Evolutionary conservation across 2,888 invertebrate genomes (phyloP).

Genomic region (Halocaridina rubra): DNA sequence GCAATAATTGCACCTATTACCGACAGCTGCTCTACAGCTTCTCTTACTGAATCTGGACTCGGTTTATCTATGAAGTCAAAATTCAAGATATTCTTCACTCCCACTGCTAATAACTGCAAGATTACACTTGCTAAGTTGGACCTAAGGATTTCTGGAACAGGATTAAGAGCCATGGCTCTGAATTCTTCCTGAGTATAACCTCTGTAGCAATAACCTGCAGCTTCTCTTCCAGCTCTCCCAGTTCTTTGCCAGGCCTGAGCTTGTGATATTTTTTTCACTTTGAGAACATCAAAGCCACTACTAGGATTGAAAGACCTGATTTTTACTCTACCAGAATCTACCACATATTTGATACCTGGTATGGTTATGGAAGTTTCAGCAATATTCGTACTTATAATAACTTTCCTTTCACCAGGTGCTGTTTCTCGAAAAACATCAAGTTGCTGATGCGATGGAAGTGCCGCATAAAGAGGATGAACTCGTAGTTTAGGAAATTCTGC

Average conservation of each 20-base stretch:
- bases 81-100: constrained; percentile 79
- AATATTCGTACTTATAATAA: constrained; percentile 74
- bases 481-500: constrained; percentile 77
- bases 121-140: constrained; percentile 80
- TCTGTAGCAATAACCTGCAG: constrained; percentile 86
- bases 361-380: constrained; percentile 76
- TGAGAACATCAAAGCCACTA: constrained; percentile 85
- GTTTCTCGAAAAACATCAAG: constrained; percentile 71
- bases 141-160: constrained; percentile 88
- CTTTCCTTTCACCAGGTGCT: constrained; percentile 70
- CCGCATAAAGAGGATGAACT: constrained; percentile 76
- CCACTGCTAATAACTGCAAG: constrained; percentile 84
- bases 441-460: constrained; percentile 71
- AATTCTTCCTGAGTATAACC: constrained; percentile 73
- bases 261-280: constrained; percentile 85
- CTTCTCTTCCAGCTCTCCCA: constrained; percentile 91
- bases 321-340: constrained; percentile 94
- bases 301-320: constrained; percentile 83
- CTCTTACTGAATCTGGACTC: constrained; percentile 74
- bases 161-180: constrained; percentile 77
- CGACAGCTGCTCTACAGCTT: constrained; percentile 68
- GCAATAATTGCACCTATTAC: constrained; percentile 76
- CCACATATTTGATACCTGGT: constrained; percentile 85
- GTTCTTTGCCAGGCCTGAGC: constrained; percentile 94
- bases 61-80: constrained; percentile 95